A percentile compares a stretch with the other conserved stretches of the same genome.
Evolutionary conservation across 2,113 vertebrate genomes (phyloP).

Genomic region (Megaptera novaeangliae): DNA sequence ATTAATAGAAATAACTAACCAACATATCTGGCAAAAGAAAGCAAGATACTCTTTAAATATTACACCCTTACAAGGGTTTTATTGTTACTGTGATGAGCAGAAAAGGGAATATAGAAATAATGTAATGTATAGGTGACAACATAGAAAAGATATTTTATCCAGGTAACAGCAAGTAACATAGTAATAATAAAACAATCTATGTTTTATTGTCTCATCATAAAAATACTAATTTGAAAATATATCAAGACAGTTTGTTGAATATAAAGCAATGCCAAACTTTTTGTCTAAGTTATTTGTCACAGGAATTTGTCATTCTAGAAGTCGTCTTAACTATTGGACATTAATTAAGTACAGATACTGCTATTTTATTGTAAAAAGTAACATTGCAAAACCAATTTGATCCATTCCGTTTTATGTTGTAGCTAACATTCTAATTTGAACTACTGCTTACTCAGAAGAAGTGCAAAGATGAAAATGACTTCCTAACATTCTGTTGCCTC

Average conservation of each 20-base stretch:
- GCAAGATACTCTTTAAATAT: not conserved
- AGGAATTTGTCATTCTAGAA: not conserved
- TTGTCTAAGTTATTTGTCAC: not conserved
- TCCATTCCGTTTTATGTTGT: not conserved
- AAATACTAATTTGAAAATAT: slow-evolving; percentile 16
- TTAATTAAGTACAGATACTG: not conserved
- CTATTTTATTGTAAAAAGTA: not conserved
- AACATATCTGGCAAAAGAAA: not conserved
- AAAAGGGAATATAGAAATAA: not conserved
- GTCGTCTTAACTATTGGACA: not conserved
- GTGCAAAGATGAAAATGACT: not conserved
- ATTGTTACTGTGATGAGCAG: not conserved
- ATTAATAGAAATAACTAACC: slow-evolving; percentile 24
- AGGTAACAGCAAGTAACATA: not conserved
- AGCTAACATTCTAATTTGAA: not conserved
- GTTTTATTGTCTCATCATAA: not conserved
- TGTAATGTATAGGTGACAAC: not conserved
- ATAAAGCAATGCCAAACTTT: not conserved
- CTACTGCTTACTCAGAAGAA: not conserved
- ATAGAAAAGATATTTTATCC: not conserved
- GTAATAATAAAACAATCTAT: not conserved
- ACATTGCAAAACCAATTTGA: not conserved
- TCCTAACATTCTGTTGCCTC: not conserved
- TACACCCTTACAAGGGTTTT: not conserved
- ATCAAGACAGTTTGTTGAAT: not conserved